These are phyloP conservation scores for Cladopsammia gracilis DNA, from an alignment of 64 coral and sea anemone species.

Conservation along the genomic window DNA sequence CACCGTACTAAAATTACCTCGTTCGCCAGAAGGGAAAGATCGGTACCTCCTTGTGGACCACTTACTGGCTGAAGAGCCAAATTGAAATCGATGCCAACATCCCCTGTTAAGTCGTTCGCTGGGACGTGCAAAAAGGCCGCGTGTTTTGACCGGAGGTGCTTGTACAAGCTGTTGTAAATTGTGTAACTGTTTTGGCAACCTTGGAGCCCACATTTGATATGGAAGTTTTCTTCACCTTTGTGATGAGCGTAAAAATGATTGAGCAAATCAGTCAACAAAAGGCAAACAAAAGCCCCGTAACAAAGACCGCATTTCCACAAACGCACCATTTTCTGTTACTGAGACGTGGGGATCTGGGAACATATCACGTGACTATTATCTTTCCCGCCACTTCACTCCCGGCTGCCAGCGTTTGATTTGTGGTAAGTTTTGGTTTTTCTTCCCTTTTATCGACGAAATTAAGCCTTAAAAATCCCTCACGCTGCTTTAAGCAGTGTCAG, in stretches of 20 bases:
- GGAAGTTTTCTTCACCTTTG: neutral
- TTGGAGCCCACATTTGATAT: constrained; percentile 1
- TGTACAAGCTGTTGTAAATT: constrained; percentile 6
- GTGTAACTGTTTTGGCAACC: constrained; percentile 2
- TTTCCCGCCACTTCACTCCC: no score
- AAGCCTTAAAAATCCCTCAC: no score
- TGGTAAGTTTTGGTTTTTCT: no score
- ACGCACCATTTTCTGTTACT: neutral
- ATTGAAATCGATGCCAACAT: neutral
- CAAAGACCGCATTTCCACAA: constrained; percentile 2
- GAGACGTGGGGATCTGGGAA: neutral
- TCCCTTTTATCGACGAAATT: no score
- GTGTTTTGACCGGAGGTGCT: constrained; percentile 6
- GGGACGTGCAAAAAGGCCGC: neutral
- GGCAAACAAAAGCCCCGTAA: constrained; percentile 3
- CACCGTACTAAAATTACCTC: neutral
- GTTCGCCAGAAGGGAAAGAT: neutral
- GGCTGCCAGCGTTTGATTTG: no score
- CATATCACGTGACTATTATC: neutral
- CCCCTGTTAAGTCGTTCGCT: constrained; percentile 2
- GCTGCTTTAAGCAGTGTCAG: no score
- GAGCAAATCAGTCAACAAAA: constrained; percentile 7
- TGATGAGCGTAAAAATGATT: constrained; percentile 16
- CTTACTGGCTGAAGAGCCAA: neutral
- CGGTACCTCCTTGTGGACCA: neutral